phyloP scores from a whole-genome alignment of 2,888 invertebrate species.

The Acrobasis suavella region DNA sequence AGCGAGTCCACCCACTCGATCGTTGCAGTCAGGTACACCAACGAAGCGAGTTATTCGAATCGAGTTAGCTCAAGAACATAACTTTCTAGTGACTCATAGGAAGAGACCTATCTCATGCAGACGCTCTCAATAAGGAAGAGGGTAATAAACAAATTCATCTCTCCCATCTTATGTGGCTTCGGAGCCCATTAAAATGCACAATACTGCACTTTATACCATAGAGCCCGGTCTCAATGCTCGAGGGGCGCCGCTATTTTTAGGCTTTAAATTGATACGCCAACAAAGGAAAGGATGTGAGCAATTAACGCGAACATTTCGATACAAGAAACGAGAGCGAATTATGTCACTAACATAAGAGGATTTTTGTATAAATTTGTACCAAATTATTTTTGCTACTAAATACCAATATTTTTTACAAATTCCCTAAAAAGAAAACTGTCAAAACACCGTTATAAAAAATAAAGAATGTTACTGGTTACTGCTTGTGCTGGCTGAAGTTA shows the following conservation, averaged over 20 bases:
- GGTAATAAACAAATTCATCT: conserved; percentile 82
- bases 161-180: conserved; percentile 78
- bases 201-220: conserved; percentile 78
- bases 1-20: conserved; percentile 56
- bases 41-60: conserved; percentile 63
- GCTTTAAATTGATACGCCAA: conserved; percentile 75
- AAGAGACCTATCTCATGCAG: conserved; percentile 80
- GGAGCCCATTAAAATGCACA: conserved; percentile 78
- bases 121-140: conserved; percentile 82
- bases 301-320: conserved; percentile 72
- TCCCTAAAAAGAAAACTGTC: no score
- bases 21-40: conserved; percentile 46
- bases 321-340: conserved; percentile 51
- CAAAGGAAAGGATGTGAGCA: conserved; percentile 78
- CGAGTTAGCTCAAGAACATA: conserved; percentile 74
- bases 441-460: no score
- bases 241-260: conserved; percentile 76
- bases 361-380: neutral
- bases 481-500: neutral
- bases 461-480: no score
- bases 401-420: no score
- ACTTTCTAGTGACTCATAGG: conserved; percentile 82
- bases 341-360: conserved; percentile 30
- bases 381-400: no score
- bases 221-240: conserved; percentile 54